Base-by-base conservation (phyloP, 1,140 invertebrate genomes). In the Drosophila eugracilis region DNA sequence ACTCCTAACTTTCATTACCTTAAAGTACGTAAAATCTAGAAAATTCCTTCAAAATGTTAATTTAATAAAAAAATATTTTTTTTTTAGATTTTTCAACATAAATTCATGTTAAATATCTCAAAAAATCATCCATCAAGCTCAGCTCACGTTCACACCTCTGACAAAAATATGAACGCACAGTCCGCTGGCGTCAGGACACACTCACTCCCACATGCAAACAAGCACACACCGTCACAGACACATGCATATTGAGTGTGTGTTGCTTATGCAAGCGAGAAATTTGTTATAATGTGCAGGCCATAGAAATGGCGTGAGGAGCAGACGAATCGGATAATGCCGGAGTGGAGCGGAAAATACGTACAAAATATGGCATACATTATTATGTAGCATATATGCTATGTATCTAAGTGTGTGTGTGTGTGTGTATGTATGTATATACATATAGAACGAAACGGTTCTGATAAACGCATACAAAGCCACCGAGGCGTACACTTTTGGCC, bases 221-320 rank as follows among this genome's bases (percentile, higher is more conserved):
- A 47, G 44, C 55, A 41, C 52, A 53, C 52, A 48, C 30, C 10
- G 9, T 36, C 59, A 42, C 52, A 55, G 47, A 48, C 28, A 36
- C 26, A 24, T 63, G 55, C 78, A 53, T 75, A 75, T 75, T 48
- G 58, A 52, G 72, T 65, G 62, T 86, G 72, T 67, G 78, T 58
- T 86, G 81, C 81, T 86, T 86, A 88, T 86, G 81, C 81, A 86
- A 88, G 81, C 81, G 83, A 75, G 83, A 86, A 86, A 86, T 86
- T 88, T 88, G 83, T 81, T 88, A 86, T 86, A 86, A 86, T 86
- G 77, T 86, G 78, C 78, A 66, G 81, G 55, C 76, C 73, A 75
- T 63, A 62, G 73, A 58, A 81, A 73, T 60, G 60, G 76, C 53
- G 52, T 62, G 49, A 21, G 30, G 37, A 50, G 65, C 47, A 45